These are phyloP conservation scores for Equus quagga DNA, from an alignment of 2,113 vertebrate genomes.

Conservation along the genomic window DNA sequence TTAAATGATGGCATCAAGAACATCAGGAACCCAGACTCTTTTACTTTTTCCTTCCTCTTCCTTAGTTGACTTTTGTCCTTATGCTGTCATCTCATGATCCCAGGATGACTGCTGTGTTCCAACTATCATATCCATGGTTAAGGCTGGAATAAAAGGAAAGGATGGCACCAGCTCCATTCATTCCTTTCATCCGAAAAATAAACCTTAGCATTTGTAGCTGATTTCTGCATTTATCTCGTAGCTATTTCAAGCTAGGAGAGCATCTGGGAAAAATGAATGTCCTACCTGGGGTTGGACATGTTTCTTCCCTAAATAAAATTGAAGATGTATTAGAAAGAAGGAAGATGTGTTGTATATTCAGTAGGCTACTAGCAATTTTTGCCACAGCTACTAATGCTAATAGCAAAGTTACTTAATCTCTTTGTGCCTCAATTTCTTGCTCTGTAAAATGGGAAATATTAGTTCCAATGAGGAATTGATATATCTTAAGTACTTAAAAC, in stretches of 20 bases:
- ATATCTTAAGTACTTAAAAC: background rate
- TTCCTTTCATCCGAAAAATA: background rate
- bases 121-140: background rate
- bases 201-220: background rate
- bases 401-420: background rate
- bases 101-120: background rate
- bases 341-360: background rate
- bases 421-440: background rate
- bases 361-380: background rate
- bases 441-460: background rate
- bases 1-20: background rate
- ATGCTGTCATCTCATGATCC: background rate
- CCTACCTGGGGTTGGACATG: background rate
- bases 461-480: background rate
- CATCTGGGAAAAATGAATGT: background rate
- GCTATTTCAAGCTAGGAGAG: background rate
- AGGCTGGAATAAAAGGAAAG: background rate
- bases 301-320: background rate
- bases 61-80: background rate
- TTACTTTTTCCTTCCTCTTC: background rate
- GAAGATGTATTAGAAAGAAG: background rate
- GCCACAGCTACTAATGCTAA: background rate
- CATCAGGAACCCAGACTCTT: background rate
- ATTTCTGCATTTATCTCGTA: background rate
- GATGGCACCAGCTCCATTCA: background rate